Base-by-base conservation (phyloP, 2,113 vertebrate species). In the Aspiorhynchus laticeps region DNA sequence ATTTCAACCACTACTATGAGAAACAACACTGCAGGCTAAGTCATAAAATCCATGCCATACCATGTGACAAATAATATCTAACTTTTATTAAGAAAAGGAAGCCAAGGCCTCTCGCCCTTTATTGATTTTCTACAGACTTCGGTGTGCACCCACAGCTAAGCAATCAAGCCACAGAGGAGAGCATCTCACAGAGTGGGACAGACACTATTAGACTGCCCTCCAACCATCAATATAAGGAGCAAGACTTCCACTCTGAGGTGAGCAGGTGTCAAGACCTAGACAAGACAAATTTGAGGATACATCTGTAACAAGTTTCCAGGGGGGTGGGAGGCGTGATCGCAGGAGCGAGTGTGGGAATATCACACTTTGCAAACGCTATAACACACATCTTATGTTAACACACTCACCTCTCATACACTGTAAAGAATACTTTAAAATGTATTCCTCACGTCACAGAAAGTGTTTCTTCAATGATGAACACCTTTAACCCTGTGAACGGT, bases 1-100 rank as follows among this genome's bases (percentile, higher is more conserved):
- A 95, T 94, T 95, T 95, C 96, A 95, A 95, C 96, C 95, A 95
- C 96, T 96, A 95, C 96, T 95, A 96, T 95, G 95, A 96, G 95
- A 96, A 94, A 94, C 94, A 94, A 93, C 93, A 95, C 95, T 96
- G 94, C 93, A 93, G 96, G 96, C 94, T 95, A 96, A 95, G 96
- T 96, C 96, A 97, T 97, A 97, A 97, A 97, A 96, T 95, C 94
- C 95, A 93, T 95, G 93, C 95, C 95, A 94, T 94, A 95, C 95
- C 95, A 95, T 96, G 95, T 97, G 96, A 97, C 96, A 96, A 96
- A 96, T 96, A 96, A 96, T 97, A 96, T 97, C 96, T 96, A 96
- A 96, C 95, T 95, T 96, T 97, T 97, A 97, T 97, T 97, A 97
- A 97, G 97, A 87, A 95, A 96, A 96, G 96, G 95, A 96, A 97